Percentiles rank a stretch among this genome's conserved stretches.
phyloP scores from a whole-genome alignment of 2,888 invertebrate genomes.

The Bellardia bayeri region DNA sequence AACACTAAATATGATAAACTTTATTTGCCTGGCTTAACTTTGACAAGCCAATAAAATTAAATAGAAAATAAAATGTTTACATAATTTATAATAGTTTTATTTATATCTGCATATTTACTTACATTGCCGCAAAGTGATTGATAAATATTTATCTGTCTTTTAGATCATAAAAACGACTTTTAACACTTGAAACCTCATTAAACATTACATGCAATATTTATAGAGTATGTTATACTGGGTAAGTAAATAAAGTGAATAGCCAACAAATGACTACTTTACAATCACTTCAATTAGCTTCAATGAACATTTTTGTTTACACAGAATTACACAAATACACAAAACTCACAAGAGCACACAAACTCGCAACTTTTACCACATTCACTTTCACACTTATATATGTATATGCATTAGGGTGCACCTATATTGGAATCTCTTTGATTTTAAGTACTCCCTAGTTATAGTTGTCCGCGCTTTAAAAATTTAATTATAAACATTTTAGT shows the following conservation, averaged over 20 bases:
- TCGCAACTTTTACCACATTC: neutral
- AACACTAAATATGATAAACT: too few species aligned
- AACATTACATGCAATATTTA: constrained; percentile 49
- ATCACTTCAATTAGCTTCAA: constrained; percentile 65
- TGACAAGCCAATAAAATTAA: too few species aligned
- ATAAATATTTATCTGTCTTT: constrained; percentile 37
- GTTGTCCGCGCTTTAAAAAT: too few species aligned
- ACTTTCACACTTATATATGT: neutral
- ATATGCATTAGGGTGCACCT: neutral
- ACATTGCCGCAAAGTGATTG: constrained; percentile 19
- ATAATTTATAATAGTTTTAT: too few species aligned
- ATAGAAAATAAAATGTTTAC: too few species aligned
- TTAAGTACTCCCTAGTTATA: too few species aligned
- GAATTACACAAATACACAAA: constrained; percentile 17
- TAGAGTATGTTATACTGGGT: constrained; percentile 45
- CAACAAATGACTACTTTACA: constrained; percentile 52
- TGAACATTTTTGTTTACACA: constrained; percentile 52
- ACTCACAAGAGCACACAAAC: constrained; percentile 4
- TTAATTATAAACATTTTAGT: too few species aligned
- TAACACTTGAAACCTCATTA: constrained; percentile 41
- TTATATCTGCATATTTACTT: neutral
- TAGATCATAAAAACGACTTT: constrained; percentile 30
- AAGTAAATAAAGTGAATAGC: constrained; percentile 52
- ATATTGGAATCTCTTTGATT: too few species aligned
- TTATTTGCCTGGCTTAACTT: too few species aligned